Evolutionary conservation across 1,140 invertebrate species (phyloP).

Genomic region (Trypoxylus dichotomus): DNA sequence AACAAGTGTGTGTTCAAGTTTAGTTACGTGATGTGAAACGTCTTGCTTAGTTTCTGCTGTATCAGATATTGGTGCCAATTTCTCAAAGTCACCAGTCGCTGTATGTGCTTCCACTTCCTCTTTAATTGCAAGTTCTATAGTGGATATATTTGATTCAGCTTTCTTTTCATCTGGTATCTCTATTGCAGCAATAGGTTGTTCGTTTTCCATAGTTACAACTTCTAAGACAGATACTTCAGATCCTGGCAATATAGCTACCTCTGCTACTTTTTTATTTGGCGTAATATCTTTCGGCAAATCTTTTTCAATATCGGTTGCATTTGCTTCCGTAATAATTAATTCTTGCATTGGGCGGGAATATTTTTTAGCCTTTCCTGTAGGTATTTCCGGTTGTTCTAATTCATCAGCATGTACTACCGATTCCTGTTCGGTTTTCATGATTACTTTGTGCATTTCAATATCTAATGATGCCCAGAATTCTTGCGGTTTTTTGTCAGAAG

Average conservation of each 20-base stretch:
- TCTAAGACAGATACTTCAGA: conserved; percentile 56
- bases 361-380: conserved; percentile 56
- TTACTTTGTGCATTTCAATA: conserved; percentile 56
- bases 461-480: conserved; percentile 52
- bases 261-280: conserved; percentile 51
- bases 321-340: conserved; percentile 60
- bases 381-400: conserved; percentile 51
- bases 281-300: conserved; percentile 48
- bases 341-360: conserved; percentile 59
- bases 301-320: conserved; percentile 58
- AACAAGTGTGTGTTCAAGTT: conserved; percentile 54
- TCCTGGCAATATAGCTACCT: conserved; percentile 52
- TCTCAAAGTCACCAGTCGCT: conserved; percentile 42
- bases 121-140: conserved; percentile 51
- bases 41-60: conserved; percentile 50
- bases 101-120: conserved; percentile 49
- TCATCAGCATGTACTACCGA: conserved; percentile 54
- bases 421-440: conserved; percentile 57
- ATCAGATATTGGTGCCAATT: conserved; percentile 46
- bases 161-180: conserved; percentile 46
- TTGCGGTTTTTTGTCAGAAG: conserved; percentile 49
- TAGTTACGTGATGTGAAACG: conserved; percentile 47
- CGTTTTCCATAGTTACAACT: conserved; percentile 51
- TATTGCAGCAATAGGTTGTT: conserved; percentile 41
- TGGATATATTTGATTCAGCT: conserved; percentile 51